Evolutionary conservation across 1,140 invertebrate genomes (phyloP).

Genomic region (Paralvinella palmiformis): DNA sequence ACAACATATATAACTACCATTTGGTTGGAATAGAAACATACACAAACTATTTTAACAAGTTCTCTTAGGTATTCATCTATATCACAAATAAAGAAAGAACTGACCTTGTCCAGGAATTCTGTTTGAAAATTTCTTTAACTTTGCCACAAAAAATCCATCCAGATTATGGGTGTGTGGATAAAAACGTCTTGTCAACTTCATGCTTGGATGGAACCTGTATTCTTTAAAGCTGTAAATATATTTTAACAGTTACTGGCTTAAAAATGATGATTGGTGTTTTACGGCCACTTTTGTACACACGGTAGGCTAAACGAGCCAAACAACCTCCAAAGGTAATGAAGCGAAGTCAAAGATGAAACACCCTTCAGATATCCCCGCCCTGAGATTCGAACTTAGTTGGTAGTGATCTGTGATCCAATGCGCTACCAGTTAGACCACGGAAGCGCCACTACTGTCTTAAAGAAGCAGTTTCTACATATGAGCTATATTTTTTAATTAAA

Average conservation of each 20-base stretch:
- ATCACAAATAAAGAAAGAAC: not conserved
- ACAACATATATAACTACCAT: not conserved
- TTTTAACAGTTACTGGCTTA: too few species aligned
- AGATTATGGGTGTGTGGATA: constrained; percentile 98
- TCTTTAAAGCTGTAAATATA: constrained; percentile 59
- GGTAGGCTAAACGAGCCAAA: too few species aligned
- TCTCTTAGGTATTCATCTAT: not conserved
- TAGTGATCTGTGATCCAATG: too few species aligned
- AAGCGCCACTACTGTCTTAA: too few species aligned
- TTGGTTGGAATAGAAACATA: not conserved
- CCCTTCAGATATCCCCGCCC: too few species aligned
- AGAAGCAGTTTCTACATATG: not conserved
- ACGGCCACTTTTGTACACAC: too few species aligned
- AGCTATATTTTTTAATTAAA: not conserved
- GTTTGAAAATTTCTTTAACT: constrained; percentile 93
- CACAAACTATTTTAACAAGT: not conserved
- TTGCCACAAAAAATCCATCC: constrained; percentile 99
- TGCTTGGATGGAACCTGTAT: constrained; percentile 75
- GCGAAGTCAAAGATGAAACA: too few species aligned
- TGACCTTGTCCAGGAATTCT: constrained; percentile 8
- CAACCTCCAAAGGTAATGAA: too few species aligned
- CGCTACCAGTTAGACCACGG: too few species aligned
- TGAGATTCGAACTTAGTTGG: too few species aligned
- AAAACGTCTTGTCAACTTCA: constrained; percentile 84
- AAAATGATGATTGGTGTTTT: too few species aligned